Conservation (phyloP, 2,888 invertebrate genomes). For the Colostygia pectinataria region DNA sequence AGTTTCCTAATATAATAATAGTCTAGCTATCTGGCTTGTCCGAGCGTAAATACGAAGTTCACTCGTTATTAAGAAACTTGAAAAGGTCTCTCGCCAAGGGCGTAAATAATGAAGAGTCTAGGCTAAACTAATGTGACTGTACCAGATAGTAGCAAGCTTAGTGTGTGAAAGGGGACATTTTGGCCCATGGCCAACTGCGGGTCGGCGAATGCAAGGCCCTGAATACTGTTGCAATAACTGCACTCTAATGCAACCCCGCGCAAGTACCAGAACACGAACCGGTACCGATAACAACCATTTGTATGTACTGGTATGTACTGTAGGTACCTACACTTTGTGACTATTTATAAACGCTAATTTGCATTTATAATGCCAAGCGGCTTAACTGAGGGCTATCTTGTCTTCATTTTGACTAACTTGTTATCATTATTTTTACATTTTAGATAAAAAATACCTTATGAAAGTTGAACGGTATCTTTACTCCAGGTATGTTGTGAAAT, state of each 20-base stretch:
- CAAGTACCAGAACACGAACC: constrained; percentile 21
- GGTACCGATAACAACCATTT: constrained; percentile 10
- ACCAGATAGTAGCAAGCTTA: constrained; percentile 40
- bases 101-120: too few species aligned
- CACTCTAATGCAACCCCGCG: constrained; percentile 61
- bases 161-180: constrained; percentile 75
- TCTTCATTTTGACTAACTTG: background rate
- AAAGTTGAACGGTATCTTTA: background rate
- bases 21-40: too few species aligned
- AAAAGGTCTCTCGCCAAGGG: too few species aligned
- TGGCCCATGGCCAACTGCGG: constrained; percentile 72
- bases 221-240: constrained; percentile 74
- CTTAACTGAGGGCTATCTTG: background rate
- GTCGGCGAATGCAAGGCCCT: constrained; percentile 78
- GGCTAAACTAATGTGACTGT: constrained; percentile 33
- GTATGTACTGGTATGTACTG: background rate
- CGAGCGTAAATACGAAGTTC: too few species aligned
- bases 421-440: too few species aligned
- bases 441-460: too few species aligned
- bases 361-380: background rate
- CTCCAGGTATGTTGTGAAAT: background rate
- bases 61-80: too few species aligned
- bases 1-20: too few species aligned
- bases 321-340: constrained; percentile 2
- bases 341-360: constrained; percentile 6